phyloP scores from a whole-genome alignment of 37 sponge, comb jelly and placozoan genomes.

The Hexactinellida sp. region DNA sequence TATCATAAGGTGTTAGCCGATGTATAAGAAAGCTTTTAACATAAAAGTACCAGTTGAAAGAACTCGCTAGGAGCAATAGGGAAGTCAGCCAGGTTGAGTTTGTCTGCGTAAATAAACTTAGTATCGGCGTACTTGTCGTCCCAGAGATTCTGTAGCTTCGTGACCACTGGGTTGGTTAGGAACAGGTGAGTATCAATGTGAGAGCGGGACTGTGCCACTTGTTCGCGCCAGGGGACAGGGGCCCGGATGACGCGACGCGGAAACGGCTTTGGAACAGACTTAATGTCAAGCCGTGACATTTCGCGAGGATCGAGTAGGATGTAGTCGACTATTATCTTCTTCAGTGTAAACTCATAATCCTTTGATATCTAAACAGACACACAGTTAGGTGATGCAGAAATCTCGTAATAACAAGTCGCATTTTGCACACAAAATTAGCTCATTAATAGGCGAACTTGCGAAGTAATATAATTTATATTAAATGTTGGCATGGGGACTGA shows the following conservation, averaged over 20 bases:
- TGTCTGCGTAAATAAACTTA: not conserved
- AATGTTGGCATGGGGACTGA: too few species aligned
- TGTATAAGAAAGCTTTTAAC: not conserved
- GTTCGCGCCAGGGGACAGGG: slow-evolving; percentile 74
- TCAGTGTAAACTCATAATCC: slow-evolving; percentile 53
- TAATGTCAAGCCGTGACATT: slow-evolving; percentile 50
- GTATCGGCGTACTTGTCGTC: slow-evolving; percentile 33
- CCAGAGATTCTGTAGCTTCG: slow-evolving; percentile 60
- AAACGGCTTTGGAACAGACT: slow-evolving; percentile 26
- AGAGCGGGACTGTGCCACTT: slow-evolving; percentile 14
- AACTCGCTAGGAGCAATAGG: slow-evolving; percentile 18
- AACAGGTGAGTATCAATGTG: slow-evolving; percentile 48
- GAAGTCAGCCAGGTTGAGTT: not conserved
- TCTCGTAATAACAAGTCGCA: not conserved
- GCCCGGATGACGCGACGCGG: slow-evolving; percentile 49
- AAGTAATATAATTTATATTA: too few species aligned
- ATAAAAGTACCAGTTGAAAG: not conserved
- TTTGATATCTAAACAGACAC: not conserved
- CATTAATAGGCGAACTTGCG: too few species aligned
- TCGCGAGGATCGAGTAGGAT: slow-evolving; percentile 65
- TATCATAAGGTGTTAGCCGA: too few species aligned
- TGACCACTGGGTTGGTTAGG: slow-evolving; percentile 47
- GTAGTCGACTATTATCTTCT: slow-evolving; percentile 73
- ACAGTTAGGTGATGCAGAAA: not conserved
- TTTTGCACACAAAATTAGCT: too few species aligned